These are phyloP conservation scores for Machaerirhynchus nigripectus DNA, from an alignment of 2,113 vertebrate species.

Conservation along the genomic window DNA sequence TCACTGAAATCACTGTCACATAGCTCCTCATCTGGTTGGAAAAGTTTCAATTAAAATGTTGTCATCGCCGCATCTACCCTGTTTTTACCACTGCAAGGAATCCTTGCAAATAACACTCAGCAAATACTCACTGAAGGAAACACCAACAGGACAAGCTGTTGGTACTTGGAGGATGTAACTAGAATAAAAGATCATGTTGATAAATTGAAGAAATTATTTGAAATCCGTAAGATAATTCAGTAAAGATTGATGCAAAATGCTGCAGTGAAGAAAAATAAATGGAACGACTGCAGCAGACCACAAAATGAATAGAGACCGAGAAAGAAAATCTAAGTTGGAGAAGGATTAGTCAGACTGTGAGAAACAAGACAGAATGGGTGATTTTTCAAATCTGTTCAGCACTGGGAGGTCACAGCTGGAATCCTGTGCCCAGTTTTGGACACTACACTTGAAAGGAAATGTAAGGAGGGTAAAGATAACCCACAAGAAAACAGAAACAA, in stretches of 20 bases:
- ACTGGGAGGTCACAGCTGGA: not conserved
- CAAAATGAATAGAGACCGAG: not conserved
- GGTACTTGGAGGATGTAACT: not conserved
- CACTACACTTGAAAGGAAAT: not conserved
- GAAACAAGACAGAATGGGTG: not conserved
- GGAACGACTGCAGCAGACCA: not conserved
- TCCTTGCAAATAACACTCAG: not conserved
- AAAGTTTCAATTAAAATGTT: not conserved
- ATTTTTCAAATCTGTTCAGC: conserved; percentile 1
- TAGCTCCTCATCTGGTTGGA: not conserved
- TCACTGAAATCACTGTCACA: not conserved
- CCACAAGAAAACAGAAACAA: not conserved
- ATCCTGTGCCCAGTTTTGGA: not conserved
- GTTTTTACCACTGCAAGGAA: not conserved
- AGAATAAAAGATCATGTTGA: not conserved
- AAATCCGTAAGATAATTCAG: not conserved
- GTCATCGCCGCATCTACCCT: not conserved
- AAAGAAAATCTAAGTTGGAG: conserved; percentile 2
- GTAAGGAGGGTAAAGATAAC: not conserved
- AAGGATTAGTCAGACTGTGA: not conserved
- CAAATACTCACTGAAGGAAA: not conserved
- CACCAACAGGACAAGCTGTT: not conserved
- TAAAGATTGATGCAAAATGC: not conserved
- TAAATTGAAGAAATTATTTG: not conserved
- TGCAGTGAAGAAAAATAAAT: not conserved